Conservation (phyloP, 2,113 vertebrate genomes). For the Chloropsis hardwickii region DNA sequence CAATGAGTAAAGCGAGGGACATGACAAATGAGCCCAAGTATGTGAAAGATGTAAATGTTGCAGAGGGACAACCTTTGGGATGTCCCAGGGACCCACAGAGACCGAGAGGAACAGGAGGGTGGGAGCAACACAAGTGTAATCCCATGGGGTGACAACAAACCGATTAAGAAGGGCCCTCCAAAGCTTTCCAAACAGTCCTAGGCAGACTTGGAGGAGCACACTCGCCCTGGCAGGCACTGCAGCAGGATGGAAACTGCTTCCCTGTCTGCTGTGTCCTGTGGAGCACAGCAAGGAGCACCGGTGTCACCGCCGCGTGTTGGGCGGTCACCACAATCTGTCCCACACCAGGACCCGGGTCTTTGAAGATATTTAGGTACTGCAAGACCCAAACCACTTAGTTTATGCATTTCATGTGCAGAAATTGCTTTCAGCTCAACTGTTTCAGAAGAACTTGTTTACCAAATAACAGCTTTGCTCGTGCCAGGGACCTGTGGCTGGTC, state of each 20-base stretch:
- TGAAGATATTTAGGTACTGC: not conserved
- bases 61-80: not conserved
- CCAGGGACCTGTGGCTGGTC: not conserved
- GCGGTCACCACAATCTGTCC: accelerated
- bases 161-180: not conserved
- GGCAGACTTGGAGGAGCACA: not conserved
- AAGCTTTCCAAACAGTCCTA: not conserved
- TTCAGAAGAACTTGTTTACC: not conserved
- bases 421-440: not conserved
- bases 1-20: not conserved
- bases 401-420: not conserved
- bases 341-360: not conserved
- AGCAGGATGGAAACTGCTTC: not conserved
- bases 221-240: not conserved
- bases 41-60: not conserved
- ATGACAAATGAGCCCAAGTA: conserved; percentile 29
- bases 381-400: not conserved
- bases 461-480: not conserved
- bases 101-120: not conserved
- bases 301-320: accelerated
- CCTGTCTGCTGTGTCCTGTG: not conserved
- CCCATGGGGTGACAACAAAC: not conserved
- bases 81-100: accelerated
- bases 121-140: not conserved
- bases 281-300: not conserved